Percentiles rank a stretch among this genome's conserved stretches.
These are phyloP conservation scores for Fissipunctia ypsillon DNA, from an alignment of 2,888 invertebrate species.

Conservation along the genomic window DNA sequence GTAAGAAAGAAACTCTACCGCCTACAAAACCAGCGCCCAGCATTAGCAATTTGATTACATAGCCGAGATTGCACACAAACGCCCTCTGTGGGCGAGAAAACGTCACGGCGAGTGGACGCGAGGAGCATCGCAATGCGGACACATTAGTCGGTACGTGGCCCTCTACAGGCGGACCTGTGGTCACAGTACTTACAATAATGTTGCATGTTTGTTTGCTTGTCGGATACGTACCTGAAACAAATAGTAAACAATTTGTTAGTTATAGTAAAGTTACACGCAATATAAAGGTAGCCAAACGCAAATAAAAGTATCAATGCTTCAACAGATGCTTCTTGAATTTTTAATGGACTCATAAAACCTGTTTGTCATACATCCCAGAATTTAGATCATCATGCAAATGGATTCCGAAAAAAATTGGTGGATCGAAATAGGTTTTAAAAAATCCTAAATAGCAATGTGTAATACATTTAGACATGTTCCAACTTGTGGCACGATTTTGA, in stretches of 20 bases:
- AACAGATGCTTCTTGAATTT: not conserved
- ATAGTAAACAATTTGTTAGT: conserved; percentile 35
- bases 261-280: not conserved
- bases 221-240: conserved; percentile 73
- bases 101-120: conserved; percentile 78
- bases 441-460: not conserved
- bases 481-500: not conserved
- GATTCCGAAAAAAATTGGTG: not conserved
- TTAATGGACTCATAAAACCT: not conserved
- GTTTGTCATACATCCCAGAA: not conserved
- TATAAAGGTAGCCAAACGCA: too few relatives aligned
- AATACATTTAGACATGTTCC: not conserved
- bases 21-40: conserved; percentile 71
- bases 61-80: conserved; percentile 75
- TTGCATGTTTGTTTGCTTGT: conserved; percentile 39
- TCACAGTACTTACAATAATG: conserved; percentile 61
- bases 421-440: not conserved
- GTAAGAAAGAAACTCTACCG: conserved; percentile 48
- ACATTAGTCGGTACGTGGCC: conserved; percentile 50
- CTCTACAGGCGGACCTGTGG: conserved; percentile 51
- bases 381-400: not conserved
- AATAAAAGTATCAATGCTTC: not conserved
- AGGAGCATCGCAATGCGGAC: conserved; percentile 74
- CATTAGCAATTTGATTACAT: conserved; percentile 79
- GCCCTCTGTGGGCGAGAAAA: conserved; percentile 78